A percentile compares a stretch with the other conserved stretches of the same genome.
Conservation (phyloP, 2,797 vertebrate species). For the Pangasius mekongensis region DNA sequence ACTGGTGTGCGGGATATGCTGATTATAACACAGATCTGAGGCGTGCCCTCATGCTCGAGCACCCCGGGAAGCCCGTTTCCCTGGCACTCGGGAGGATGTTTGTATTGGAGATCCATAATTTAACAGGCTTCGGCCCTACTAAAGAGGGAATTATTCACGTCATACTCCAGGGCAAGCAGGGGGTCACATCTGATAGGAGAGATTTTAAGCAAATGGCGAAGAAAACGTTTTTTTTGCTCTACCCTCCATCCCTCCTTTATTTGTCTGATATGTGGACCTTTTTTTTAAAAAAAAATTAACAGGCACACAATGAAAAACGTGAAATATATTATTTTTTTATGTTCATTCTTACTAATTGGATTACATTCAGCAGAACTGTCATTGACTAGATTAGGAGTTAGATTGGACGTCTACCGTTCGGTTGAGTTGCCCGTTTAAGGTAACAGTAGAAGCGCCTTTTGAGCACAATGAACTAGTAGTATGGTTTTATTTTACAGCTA, state of each 20-base stretch:
- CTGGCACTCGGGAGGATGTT: conserved; percentile 26
- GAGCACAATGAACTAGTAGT: not conserved
- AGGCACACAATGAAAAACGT: not conserved
- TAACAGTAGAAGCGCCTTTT: not conserved
- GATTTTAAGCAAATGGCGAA: conserved; percentile 19
- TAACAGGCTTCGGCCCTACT: conserved; percentile 30
- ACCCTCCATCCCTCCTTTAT: conserved; percentile 33
- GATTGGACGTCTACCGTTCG: not conserved
- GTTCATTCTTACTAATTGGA: not conserved
- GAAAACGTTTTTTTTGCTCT: not conserved
- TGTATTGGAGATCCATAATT: conserved; percentile 39
- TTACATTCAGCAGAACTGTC: not conserved
- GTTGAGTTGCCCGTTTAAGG: not conserved
- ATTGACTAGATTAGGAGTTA: not conserved
- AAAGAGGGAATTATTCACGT: conserved; percentile 54
- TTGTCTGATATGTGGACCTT: not conserved
- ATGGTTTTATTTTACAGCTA: not conserved
- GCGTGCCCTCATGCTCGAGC: conserved; percentile 13
- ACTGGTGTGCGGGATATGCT: conserved; percentile 24
- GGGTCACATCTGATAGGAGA: conserved; percentile 12
- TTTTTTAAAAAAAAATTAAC: not conserved
- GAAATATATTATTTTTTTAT: not conserved
- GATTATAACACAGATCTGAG: conserved; percentile 39
- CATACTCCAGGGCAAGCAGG: conserved; percentile 21
- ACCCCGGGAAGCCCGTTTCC: conserved; percentile 18